Percentiles rank a stretch among this genome's conserved stretches.
Conservation (phyloP, 2,888 invertebrate species). For the Spisula solida region DNA sequence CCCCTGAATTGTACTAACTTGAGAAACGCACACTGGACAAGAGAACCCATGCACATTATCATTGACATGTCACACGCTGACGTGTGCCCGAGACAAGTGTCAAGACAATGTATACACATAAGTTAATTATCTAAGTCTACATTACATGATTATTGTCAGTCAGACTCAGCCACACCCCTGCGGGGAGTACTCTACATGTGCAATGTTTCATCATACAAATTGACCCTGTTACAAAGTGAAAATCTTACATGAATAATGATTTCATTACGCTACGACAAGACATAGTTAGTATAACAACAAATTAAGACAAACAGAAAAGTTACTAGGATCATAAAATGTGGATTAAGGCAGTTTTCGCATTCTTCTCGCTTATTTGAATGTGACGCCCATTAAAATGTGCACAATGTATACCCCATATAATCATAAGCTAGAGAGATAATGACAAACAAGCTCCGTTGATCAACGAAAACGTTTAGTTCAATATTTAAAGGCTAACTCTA, state of each 20-base stretch:
- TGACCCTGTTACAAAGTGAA: conserved; percentile 34
- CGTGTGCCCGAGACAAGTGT: conserved; percentile 5
- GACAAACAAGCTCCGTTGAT: too few relatives aligned
- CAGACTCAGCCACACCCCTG: not conserved
- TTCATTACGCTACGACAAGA: not conserved
- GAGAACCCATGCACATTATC: not conserved
- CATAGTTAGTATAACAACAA: not conserved
- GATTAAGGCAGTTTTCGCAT: too few relatives aligned
- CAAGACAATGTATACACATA: not conserved
- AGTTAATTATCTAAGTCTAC: not conserved
- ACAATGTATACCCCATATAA: too few relatives aligned
- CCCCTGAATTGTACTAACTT: too few relatives aligned
- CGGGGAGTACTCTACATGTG: not conserved
- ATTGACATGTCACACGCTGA: not conserved
- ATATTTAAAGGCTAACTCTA: too few relatives aligned
- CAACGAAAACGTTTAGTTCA: too few relatives aligned
- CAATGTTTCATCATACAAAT: conserved; percentile 27
- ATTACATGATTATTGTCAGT: not conserved
- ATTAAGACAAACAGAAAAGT: not conserved
- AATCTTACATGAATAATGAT: conserved; percentile 31
- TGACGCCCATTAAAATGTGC: too few relatives aligned
- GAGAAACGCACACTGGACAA: too few relatives aligned
- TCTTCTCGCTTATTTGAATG: too few relatives aligned
- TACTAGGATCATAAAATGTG: too few relatives aligned
- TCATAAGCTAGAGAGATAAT: too few relatives aligned